Evolutionary conservation across 2,888 invertebrate genomes (phyloP).

Genomic region (Hyposoter dolosus): DNA sequence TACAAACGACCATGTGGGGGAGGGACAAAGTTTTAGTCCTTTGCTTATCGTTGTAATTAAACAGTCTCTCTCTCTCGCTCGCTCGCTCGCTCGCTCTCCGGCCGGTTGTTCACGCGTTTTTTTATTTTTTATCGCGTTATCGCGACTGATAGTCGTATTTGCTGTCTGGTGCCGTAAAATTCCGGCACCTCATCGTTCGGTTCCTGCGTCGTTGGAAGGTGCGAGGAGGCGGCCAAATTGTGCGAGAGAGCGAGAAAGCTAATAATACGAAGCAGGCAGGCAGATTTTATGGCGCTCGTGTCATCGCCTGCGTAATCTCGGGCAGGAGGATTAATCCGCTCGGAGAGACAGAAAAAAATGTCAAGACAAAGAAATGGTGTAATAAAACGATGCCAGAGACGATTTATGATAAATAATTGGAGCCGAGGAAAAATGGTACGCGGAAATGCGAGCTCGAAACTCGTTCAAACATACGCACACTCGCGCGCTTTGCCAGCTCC

Average conservation of each 20-base stretch:
- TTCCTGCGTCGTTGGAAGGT: neutral
- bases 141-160: slow-evolving; percentile 71
- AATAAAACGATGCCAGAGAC: neutral
- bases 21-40: neutral
- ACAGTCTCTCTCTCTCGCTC: slow-evolving; percentile 10
- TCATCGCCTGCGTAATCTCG: slow-evolving; percentile 1
- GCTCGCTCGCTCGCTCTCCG: neutral
- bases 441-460: neutral
- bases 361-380: neutral
- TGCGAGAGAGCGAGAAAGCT: neutral
- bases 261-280: neutral
- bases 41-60: slow-evolving; percentile 49
- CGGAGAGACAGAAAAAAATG: neutral
- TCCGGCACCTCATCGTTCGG: slow-evolving; percentile 17
- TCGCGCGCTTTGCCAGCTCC: neutral
- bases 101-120: slow-evolving; percentile 34
- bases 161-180: slow-evolving; percentile 74
- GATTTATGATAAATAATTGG: neutral
- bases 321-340: neutral
- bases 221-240: neutral
- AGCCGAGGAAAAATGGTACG: neutral
- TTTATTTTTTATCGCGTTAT: slow-evolving; percentile 67
- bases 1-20: neutral
- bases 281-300: slow-evolving; percentile 8
- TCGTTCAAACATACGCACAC: neutral